phyloP scores from a whole-genome alignment of 2,113 vertebrate species.

The Donacobius atricapilla region DNA sequence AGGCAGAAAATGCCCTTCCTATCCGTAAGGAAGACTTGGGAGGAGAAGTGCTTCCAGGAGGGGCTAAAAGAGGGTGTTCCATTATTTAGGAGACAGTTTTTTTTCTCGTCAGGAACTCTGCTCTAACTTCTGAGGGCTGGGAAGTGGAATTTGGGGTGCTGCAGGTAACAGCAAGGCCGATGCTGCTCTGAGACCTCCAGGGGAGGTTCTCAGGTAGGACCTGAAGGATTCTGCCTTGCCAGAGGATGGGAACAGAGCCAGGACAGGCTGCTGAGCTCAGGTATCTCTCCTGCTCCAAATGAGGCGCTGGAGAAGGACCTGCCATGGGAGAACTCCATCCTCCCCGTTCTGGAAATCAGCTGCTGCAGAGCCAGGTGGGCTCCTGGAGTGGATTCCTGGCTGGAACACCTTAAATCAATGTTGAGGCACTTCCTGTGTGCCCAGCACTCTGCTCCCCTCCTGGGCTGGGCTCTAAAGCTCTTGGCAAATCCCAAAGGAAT shows the following conservation, averaged over 20 bases:
- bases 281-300: not conserved
- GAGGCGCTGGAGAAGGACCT: not conserved
- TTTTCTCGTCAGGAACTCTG: not conserved
- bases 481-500: not conserved
- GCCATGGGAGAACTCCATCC: not conserved
- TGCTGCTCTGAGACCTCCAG: not conserved
- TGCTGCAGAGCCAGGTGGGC: not conserved
- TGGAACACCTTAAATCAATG: not conserved
- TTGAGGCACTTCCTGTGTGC: not conserved
- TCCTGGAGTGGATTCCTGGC: not conserved
- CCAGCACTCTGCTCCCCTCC: not conserved
- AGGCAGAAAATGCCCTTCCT: not conserved
- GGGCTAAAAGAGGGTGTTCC: not conserved
- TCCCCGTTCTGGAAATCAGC: not conserved
- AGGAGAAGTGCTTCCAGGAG: not conserved
- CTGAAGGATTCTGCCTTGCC: not conserved
- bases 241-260: not conserved
- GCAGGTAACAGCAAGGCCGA: not conserved
- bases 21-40: not conserved
- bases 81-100: not conserved
- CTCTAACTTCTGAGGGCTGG: accelerated
- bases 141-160: not conserved
- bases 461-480: not conserved
- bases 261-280: not conserved
- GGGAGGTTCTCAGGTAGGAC: not conserved